phyloP scores from a whole-genome alignment of 2,797 vertebrate genomes.

The Rhinella marina region DNA sequence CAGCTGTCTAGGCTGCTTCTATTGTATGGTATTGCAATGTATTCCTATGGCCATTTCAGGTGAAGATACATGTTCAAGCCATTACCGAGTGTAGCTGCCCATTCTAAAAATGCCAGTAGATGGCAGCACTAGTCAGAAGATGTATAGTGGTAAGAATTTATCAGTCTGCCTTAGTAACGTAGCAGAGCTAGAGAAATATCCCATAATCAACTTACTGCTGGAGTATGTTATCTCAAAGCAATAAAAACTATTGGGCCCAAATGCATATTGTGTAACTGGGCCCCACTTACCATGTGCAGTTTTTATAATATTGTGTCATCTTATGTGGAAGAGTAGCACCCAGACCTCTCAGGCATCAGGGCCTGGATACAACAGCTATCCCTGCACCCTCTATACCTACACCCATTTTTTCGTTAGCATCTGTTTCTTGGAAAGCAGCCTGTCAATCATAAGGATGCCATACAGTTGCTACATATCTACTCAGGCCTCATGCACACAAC shows the following conservation, averaged over 20 bases:
- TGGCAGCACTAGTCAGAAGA: constrained; percentile 14
- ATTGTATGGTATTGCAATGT: not conserved
- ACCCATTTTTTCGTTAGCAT: not conserved
- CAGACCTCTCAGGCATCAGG: not conserved
- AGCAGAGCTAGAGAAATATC: not conserved
- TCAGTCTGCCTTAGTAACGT: not conserved
- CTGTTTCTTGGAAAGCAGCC: not conserved
- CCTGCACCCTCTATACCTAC: too few species aligned
- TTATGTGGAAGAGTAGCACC: not conserved
- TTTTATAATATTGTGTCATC: not conserved
- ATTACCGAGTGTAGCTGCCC: not conserved
- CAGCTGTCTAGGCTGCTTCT: not conserved
- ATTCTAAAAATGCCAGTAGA: constrained; percentile 13
- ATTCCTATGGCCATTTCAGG: not conserved
- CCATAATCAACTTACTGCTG: not conserved
- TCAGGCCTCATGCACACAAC: too few species aligned
- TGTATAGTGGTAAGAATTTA: not conserved
- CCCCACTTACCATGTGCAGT: not conserved
- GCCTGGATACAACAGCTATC: too few species aligned
- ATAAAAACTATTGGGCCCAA: too few species aligned
- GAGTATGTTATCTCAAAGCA: constrained; percentile 9
- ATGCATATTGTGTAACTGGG: not conserved
- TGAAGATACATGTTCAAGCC: not conserved
- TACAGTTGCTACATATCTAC: not conserved
- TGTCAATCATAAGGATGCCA: not conserved